These are phyloP conservation scores for Vespertilio murinus DNA, from an alignment of 2,797 vertebrate genomes.

Conservation along the genomic window DNA sequence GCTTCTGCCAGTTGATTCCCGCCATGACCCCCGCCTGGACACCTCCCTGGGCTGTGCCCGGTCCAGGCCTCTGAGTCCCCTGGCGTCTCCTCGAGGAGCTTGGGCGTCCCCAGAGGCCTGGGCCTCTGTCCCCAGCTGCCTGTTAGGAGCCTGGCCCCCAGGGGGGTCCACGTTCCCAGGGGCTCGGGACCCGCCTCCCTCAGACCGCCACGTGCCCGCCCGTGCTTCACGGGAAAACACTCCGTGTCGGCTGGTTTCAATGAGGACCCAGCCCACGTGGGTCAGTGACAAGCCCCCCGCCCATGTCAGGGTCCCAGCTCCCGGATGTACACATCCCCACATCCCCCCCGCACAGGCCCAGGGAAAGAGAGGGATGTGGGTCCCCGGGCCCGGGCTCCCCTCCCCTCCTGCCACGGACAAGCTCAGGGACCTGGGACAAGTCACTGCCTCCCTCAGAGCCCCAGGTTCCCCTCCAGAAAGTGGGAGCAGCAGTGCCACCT, in stretches of 20 bases:
- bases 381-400: background rate
- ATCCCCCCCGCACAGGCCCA: background rate
- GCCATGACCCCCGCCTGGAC: rapidly evolving
- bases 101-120: background rate
- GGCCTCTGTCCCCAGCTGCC: background rate
- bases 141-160: background rate
- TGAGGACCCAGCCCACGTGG: background rate
- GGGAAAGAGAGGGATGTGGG: background rate
- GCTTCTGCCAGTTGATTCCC: background rate
- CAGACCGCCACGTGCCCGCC: background rate
- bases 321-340: rapidly evolving
- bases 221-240: background rate
- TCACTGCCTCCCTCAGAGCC: background rate
- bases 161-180: background rate
- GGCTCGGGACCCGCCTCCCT: background rate
- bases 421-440: background rate
- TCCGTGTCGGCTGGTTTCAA: background rate
- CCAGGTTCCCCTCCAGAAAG: background rate
- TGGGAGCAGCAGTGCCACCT: too few relatives aligned
- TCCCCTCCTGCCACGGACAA: background rate
- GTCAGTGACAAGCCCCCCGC: background rate
- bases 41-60: background rate
- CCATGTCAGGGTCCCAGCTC: background rate
- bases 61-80: background rate
- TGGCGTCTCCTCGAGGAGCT: background rate